phyloP scores from a whole-genome alignment of 1,140 invertebrate species.

The Oncopeltus fasciatus region DNA sequence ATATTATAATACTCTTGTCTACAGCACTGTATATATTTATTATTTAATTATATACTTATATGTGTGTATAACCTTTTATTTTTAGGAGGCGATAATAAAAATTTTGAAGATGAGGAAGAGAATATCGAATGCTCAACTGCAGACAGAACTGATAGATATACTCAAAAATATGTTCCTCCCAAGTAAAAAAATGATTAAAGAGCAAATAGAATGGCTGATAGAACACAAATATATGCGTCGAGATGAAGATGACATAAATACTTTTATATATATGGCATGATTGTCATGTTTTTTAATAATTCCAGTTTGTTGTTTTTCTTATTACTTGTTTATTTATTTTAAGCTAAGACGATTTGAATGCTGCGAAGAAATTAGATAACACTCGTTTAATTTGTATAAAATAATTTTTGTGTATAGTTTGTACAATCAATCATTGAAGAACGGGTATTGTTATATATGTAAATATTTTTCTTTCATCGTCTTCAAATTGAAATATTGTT shows the following conservation, averaged over 20 bases:
- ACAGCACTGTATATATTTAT: background rate
- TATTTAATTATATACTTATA: background rate
- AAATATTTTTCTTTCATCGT: background rate
- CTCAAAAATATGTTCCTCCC: constrained; percentile 98
- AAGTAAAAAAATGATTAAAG: constrained; percentile 98
- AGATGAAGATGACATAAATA: constrained; percentile 94
- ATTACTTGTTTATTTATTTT: background rate
- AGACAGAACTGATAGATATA: constrained; percentile 94
- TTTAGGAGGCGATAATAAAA: constrained; percentile 95
- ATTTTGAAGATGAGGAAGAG: constrained; percentile 95
- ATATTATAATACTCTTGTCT: background rate
- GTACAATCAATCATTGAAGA: background rate
- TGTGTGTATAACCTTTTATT: constrained; percentile 24
- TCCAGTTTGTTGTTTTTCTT: background rate
- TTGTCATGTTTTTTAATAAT: background rate
- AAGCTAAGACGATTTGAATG: background rate
- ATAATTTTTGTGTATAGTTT: background rate
- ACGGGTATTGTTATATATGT: background rate
- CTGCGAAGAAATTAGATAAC: background rate
- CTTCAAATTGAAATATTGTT: background rate
- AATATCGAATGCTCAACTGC: constrained; percentile 83
- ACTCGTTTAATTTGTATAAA: background rate
- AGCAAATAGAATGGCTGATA: constrained; percentile 98
- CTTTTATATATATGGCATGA: constrained; percentile 95
- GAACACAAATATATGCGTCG: constrained; percentile 95